Base-by-base conservation (phyloP, 37 sponge, comb jelly and placozoan species). In the Beroe ovata region DNA sequence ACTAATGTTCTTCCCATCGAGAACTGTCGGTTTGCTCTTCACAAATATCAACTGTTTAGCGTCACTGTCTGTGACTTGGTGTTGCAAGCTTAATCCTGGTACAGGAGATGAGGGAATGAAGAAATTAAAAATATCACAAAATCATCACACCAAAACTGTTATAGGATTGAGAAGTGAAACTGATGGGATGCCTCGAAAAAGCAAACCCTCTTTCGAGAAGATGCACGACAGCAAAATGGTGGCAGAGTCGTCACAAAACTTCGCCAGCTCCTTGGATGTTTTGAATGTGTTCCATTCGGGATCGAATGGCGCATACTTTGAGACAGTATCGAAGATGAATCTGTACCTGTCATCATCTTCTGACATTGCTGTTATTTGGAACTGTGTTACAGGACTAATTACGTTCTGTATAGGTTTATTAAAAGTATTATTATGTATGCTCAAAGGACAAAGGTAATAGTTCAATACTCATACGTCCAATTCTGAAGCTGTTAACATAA, bases 231-330 rank as follows among this genome's bases (percentile, higher is more conserved):
- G 84, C 4, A 77, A n/a, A 0, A n/a, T 30, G 26, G 84, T 77
- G 21, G 84, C 84, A 25, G 84, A 8, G 41, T 77, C 84, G 33
- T 77, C 84, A 42, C 84, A 77, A 20, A 77, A 77, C 84, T 77
- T 77, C 1, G 54, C 84, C 35, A 77, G 47, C 38, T 77, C 84
- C 23, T 21, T 21, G 20, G 54, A 42, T n/a, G 54, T 19, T n/a
- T 39, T 77, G 84, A 77, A 77, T 3, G 26, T 23, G 2, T 77
- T 54, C 84, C 84, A 77, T 16, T 36, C 28, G 1, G 54, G 20
- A 36, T 77, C 84, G 28, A 21, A 42, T 6, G 84, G 84, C 3
- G 47, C 26, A 42, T 42, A 22, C 25, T 77, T 77, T 6, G 84
- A 77, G 26, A 77, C 84, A 4, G 84, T 42, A 35, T 77, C 84